Evolutionary conservation across 2,113 vertebrate species (phyloP).

Genomic region (Ochotona princeps): DNA sequence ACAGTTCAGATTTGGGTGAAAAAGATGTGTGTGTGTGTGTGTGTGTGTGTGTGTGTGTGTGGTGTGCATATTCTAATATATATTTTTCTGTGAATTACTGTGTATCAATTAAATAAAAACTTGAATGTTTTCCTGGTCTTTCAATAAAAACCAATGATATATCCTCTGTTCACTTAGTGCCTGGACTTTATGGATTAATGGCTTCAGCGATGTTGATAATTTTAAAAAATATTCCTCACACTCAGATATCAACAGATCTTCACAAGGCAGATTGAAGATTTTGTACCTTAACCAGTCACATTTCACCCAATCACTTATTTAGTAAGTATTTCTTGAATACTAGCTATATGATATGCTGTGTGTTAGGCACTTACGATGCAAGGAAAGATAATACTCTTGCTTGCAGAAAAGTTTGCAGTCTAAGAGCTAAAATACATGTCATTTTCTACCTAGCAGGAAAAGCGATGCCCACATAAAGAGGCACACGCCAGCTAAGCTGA

Average conservation of each 20-base stretch:
- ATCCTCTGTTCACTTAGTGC: not conserved
- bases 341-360: not conserved
- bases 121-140: not conserved
- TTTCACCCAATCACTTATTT: not conserved
- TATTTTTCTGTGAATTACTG: not conserved
- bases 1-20: not conserved
- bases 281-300: not conserved
- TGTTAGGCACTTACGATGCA: not conserved
- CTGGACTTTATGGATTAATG: not conserved
- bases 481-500: too few species aligned
- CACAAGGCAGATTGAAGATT: not conserved
- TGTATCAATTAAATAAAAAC: not conserved
- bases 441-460: not conserved
- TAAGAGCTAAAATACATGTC: not conserved
- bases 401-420: not conserved
- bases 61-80: not conserved
- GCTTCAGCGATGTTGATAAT: not conserved
- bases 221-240: not conserved
- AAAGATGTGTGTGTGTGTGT: not conserved
- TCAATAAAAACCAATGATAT: not conserved
- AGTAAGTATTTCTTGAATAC: conserved; percentile 14
- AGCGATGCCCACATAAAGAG: not conserved
- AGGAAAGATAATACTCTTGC: not conserved
- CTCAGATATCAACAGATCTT: not conserved
- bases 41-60: not conserved